These are phyloP conservation scores for Calameuta pallipes DNA, from an alignment of 2,888 invertebrate species.

Conservation along the genomic window DNA sequence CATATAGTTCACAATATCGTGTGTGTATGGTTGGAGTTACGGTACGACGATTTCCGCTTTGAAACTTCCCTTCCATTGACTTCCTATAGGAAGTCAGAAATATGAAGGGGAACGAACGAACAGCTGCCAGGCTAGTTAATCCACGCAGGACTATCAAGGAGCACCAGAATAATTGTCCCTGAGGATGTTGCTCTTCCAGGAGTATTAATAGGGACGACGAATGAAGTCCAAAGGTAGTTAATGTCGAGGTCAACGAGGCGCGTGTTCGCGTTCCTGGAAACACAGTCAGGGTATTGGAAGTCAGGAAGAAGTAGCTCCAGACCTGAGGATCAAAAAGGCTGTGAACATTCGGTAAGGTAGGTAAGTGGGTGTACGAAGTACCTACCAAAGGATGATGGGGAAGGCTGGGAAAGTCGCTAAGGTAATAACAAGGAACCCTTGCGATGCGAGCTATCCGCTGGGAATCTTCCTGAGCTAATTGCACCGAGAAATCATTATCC, in stretches of 20 bases:
- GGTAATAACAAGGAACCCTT: background rate
- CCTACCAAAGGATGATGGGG: background rate
- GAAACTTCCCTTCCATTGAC: background rate
- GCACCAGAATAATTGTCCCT: background rate
- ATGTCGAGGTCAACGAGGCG: background rate
- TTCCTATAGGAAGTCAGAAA: background rate
- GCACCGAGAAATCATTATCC: background rate
- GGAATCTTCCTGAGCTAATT: background rate
- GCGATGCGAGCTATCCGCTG: background rate
- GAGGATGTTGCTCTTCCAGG: background rate
- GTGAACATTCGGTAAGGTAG: background rate
- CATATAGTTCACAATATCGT: background rate
- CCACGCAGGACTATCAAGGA: background rate
- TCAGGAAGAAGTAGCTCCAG: background rate
- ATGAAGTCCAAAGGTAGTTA: background rate
- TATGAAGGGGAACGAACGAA: background rate
- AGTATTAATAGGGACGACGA: background rate
- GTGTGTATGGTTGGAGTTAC: background rate
- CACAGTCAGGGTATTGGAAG: background rate
- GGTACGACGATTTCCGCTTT: background rate
- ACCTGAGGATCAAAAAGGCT: background rate
- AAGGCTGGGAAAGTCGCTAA: background rate
- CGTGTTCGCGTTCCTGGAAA: background rate
- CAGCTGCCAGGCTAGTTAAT: background rate
- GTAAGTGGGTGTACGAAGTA: background rate